A percentile compares a stretch with the other conserved stretches of the same genome.
phyloP scores from a whole-genome alignment of 2,113 vertebrate genomes.

The Leuciscus idus region DNA sequence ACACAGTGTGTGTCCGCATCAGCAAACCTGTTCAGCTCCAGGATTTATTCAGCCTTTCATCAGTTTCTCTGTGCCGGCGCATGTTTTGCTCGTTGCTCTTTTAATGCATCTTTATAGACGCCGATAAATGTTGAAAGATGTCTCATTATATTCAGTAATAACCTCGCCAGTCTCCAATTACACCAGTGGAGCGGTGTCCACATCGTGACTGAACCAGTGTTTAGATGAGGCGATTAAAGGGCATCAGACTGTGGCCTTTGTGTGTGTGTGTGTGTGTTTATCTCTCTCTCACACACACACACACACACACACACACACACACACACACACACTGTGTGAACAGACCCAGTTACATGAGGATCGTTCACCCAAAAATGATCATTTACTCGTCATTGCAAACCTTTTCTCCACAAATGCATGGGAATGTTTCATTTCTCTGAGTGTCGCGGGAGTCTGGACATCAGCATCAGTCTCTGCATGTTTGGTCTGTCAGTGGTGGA shows the following conservation, averaged over 20 bases:
- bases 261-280: not conserved
- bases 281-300: not conserved
- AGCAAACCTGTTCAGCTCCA: not conserved
- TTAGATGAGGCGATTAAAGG: not conserved
- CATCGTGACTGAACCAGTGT: not conserved
- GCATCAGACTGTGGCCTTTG: not conserved
- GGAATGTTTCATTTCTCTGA: too few species aligned
- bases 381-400: not conserved
- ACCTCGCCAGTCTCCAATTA: not conserved
- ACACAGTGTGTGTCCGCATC: not conserved
- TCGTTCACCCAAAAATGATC: not conserved
- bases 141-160: not conserved
- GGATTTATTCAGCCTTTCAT: not conserved
- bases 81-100: not conserved
- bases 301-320: not conserved
- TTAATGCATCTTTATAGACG: not conserved
- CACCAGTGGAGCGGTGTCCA: not conserved
- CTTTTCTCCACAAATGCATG: not conserved
- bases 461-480: not conserved
- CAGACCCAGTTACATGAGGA: not conserved
- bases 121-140: not conserved
- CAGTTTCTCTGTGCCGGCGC: not conserved
- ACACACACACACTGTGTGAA: not conserved
- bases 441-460: not conserved
- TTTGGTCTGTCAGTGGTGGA: not conserved